phyloP scores from a whole-genome alignment of 1,140 invertebrate species.

The Globodera ellingtonae region DNA sequence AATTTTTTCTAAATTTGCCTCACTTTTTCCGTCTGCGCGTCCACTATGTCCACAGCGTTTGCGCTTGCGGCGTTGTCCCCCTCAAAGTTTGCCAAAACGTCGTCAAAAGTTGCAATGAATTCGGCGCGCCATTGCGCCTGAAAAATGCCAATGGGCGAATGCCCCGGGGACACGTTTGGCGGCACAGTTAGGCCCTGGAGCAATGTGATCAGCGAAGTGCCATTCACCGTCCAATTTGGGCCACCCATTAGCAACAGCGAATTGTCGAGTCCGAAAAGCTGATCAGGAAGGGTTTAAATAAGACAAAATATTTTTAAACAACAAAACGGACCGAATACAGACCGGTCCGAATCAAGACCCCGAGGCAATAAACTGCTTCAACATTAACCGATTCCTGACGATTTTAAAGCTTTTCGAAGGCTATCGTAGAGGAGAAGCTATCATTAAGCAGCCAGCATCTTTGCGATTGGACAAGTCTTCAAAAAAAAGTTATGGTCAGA shows the following conservation, averaged over 20 bases:
- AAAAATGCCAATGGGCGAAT: constrained; percentile 37
- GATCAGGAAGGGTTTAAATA: too few relatives aligned
- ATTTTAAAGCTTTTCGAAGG: too few relatives aligned
- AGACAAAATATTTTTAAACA: constrained; percentile 28
- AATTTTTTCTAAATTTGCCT: background rate
- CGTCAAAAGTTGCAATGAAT: constrained; percentile 60
- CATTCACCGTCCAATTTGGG: constrained; percentile 35
- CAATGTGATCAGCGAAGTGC: constrained; percentile 22
- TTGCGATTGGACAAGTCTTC: too few relatives aligned
- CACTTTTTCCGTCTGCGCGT: constrained; percentile 59
- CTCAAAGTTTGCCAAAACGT: constrained; percentile 54
- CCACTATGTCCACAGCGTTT: constrained; percentile 52
- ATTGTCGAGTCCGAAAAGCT: constrained; percentile 61
- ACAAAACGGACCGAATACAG: too few relatives aligned
- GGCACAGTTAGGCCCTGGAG: constrained; percentile 19
- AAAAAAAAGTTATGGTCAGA: too few relatives aligned
- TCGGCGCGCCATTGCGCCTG: constrained; percentile 48
- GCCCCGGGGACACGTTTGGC: constrained; percentile 8
- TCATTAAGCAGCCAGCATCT: too few relatives aligned
- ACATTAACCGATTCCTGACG: too few relatives aligned
- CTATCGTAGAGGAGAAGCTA: too few relatives aligned
- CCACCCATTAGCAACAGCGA: constrained; percentile 54
- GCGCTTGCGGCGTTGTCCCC: constrained; percentile 16
- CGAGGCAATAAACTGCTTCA: too few relatives aligned
- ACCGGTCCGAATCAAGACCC: too few relatives aligned